These are phyloP conservation scores for Daphoenositta chrysoptera DNA, from an alignment of 2,113 vertebrate genomes.

Conservation along the genomic window DNA sequence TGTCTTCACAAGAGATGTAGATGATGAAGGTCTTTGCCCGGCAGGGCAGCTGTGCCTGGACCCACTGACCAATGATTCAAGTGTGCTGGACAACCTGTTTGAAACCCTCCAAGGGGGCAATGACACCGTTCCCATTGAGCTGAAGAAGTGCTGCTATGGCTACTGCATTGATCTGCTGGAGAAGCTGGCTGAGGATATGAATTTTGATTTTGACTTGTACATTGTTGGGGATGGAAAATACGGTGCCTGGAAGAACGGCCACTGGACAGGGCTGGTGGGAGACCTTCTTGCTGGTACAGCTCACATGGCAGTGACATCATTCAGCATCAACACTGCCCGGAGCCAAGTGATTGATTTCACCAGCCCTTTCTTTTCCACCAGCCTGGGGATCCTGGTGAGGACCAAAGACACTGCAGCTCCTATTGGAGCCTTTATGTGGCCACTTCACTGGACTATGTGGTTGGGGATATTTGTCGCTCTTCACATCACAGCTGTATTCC, in stretches of 20 bases:
- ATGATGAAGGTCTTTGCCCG: constrained; percentile 89
- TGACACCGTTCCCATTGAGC: constrained; percentile 70
- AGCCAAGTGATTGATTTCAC: constrained; percentile 86
- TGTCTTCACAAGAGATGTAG: constrained; percentile 89
- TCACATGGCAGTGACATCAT: constrained; percentile 83
- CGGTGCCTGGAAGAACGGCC: constrained; percentile 79
- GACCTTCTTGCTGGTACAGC: constrained; percentile 81
- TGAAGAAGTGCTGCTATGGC: constrained; percentile 84
- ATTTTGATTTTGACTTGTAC: constrained; percentile 84
- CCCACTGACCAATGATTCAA: constrained; percentile 86
- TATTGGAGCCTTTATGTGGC: constrained; percentile 88
- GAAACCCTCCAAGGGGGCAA: constrained; percentile 86
- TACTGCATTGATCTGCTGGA: constrained; percentile 84
- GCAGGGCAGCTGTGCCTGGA: constrained; percentile 93
- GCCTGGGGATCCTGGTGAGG: constrained; percentile 82
- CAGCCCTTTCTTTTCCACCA: constrained; percentile 85
- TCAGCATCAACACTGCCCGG: constrained; percentile 84
- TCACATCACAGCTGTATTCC: constrained; percentile 82
- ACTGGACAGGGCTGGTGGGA: constrained; percentile 84
- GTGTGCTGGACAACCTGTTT: constrained; percentile 83
- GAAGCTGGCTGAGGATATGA: constrained; percentile 82
- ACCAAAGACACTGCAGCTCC: constrained; percentile 83
- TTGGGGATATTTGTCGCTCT: constrained; percentile 84
- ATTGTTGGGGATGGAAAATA: constrained; percentile 86
- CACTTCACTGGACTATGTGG: constrained; percentile 87